Evolutionary conservation across 2,797 vertebrate genomes (phyloP).

Genomic region (Lepus oiostolus): DNA sequence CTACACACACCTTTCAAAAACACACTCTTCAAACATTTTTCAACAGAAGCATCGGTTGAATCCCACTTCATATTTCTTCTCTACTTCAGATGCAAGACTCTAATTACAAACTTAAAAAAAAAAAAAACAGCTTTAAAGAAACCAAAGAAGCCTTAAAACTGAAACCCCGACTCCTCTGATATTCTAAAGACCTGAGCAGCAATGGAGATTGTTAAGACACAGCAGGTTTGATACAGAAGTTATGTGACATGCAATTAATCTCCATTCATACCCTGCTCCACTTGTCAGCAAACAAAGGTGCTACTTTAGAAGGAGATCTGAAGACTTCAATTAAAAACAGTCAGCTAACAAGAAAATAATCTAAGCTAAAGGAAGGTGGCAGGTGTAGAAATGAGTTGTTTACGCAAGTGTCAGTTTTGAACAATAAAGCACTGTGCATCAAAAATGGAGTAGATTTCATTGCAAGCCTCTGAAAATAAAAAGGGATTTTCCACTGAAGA

Average conservation of each 20-base stretch:
- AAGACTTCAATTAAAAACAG: slow-evolving; percentile 90
- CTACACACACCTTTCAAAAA: slow-evolving; percentile 57
- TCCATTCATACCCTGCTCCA: slow-evolving; percentile 88
- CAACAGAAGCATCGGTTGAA: slow-evolving; percentile 15
- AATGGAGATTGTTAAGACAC: slow-evolving; percentile 83
- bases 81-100: slow-evolving; percentile 37
- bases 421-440: slow-evolving; percentile 83
- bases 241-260: slow-evolving; percentile 90
- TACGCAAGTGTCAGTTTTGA: slow-evolving; percentile 85
- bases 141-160: slow-evolving; percentile 64
- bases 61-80: neutral
- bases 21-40: slow-evolving; percentile 48
- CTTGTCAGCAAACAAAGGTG: slow-evolving; percentile 88
- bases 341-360: slow-evolving; percentile 90
- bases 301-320: slow-evolving; percentile 87
- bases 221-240: slow-evolving; percentile 87
- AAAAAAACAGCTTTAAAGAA: slow-evolving; percentile 40
- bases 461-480: slow-evolving; percentile 70
- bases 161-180: slow-evolving; percentile 71
- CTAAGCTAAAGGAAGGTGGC: slow-evolving; percentile 87
- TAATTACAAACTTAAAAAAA: slow-evolving; percentile 38
- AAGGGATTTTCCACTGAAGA: slow-evolving; percentile 65
- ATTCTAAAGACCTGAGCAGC: slow-evolving; percentile 70
- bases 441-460: slow-evolving; percentile 74
- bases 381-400: slow-evolving; percentile 89